These are phyloP conservation scores for Homalodisca vitripennis DNA, from an alignment of 1,140 invertebrate genomes.

Conservation along the genomic window DNA sequence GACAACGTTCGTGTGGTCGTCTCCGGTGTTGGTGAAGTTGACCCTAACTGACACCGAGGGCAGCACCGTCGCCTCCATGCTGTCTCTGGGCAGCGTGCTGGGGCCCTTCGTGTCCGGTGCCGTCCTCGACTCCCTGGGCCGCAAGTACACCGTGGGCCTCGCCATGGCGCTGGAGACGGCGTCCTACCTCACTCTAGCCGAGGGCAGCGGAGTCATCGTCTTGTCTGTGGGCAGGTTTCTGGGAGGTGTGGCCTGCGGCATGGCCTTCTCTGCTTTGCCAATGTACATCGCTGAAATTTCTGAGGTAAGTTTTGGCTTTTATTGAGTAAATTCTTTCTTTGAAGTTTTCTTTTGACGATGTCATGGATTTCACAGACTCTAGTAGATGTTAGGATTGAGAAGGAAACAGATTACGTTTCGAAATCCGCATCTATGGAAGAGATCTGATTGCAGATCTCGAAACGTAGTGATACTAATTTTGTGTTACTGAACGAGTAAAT, in stretches of 20 bases:
- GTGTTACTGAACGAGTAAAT: too few species aligned
- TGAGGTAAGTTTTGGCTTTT: too few species aligned
- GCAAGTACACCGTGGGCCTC: too few species aligned
- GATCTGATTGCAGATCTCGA: too few species aligned
- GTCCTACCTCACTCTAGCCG: background rate
- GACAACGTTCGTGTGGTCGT: slow-evolving; percentile 8
- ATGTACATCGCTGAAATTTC: slow-evolving; percentile 13
- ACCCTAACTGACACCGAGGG: background rate
- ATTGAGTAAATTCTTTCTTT: too few species aligned
- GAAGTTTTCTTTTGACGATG: too few species aligned
- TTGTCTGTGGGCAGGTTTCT: slow-evolving; percentile 1
- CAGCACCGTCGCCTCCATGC: background rate
- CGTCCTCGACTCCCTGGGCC: background rate
- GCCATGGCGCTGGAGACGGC: background rate
- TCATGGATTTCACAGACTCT: too few species aligned
- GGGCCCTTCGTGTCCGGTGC: background rate
- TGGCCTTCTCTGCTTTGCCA: slow-evolving; percentile 2
- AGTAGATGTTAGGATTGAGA: too few species aligned
- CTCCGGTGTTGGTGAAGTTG: too few species aligned
- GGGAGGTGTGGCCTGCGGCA: background rate
- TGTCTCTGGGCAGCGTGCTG: background rate
- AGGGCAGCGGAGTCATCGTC: background rate
- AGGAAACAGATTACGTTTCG: too few species aligned
- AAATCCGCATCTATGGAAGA: too few species aligned
- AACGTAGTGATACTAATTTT: too few species aligned